phyloP scores from a whole-genome alignment of 2,113 vertebrate genomes.

The Sapajus apella region DNA sequence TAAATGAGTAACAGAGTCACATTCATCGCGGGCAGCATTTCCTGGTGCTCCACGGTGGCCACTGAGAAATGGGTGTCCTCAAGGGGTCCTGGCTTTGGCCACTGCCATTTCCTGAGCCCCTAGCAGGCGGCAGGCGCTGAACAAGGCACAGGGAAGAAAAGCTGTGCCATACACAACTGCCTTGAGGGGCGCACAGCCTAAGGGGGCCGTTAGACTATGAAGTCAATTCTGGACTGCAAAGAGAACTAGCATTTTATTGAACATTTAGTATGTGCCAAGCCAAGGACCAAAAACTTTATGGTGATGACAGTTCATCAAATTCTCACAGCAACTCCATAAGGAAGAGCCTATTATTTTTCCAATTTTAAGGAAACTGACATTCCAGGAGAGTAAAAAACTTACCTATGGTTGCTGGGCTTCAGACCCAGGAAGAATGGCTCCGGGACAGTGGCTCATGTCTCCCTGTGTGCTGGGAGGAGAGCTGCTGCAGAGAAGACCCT shows the following conservation, averaged over 20 bases:
- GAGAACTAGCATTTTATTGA: not conserved
- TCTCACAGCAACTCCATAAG: not conserved
- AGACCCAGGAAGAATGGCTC: not conserved
- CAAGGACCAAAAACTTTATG: not conserved
- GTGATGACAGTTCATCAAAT: not conserved
- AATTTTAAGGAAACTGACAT: not conserved
- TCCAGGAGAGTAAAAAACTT: not conserved
- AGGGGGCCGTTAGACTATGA: fast-evolving
- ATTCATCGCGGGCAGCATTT: not conserved
- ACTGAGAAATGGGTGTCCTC: not conserved
- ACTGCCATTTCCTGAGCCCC: not conserved
- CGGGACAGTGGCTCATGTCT: not conserved
- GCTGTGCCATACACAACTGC: not conserved
- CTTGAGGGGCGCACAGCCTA: not conserved
- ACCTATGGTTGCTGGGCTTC: not conserved
- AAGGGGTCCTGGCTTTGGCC: not conserved
- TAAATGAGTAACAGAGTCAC: not conserved
- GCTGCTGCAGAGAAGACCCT: not conserved
- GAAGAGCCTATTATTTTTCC: not conserved
- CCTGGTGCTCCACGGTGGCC: not conserved
- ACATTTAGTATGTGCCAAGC: not conserved
- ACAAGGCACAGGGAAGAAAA: not conserved
- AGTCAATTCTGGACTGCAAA: not conserved
- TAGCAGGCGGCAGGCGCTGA: not conserved
- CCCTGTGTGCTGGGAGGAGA: not conserved